Evolutionary conservation across 1,140 invertebrate species (phyloP), one percentile per base, ranked within the genome.

Genomic region (Acyrthosiphon pisum): DNA sequence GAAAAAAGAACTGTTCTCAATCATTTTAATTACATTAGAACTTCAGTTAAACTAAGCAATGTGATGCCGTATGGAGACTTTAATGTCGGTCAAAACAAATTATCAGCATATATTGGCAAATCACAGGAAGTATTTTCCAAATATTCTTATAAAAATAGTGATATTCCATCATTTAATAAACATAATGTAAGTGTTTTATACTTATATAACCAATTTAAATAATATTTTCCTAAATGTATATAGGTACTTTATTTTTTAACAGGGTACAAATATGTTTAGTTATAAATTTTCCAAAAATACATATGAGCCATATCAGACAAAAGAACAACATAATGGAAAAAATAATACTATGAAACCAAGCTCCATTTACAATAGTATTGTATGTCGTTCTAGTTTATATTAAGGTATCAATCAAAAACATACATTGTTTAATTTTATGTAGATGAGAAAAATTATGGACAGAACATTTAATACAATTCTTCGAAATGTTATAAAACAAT

Each of bases 21-120:
- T 53, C 46, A 89, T 53, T 89, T 89, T 89, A 37, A 53, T n/a
- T 37, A 89, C 22, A 37, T 89, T 1, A 89, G 87, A 53, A 50
- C 7, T 11, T 11, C 6, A 53, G 87, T 89, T 53, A 53, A 89
- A 89, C 22, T 53, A 37, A 89, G 87, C 37, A 89, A 89, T 89
- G 87, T 89, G 7, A 89, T 89, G 87, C 87, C 48, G 9, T 89
- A 89, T 48, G 87, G 87, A 35, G 87, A 89, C 35, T 53, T 89
- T 53, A 89, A 8, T 23, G 48, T 89, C 26, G 87, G 87, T 23
- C 46, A 53, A n/a, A 6, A 53, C 2, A 50, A 53, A 53, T 53
- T 89, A 22, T 89, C 48, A 23, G 3, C 30, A 89, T 89, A 50
- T 89, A 89, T 89, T 53, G 87, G 87, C 8, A 53, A 89, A 53